A percentile compares a stretch with the other conserved stretches of the same genome.
Evolutionary conservation across 2,113 vertebrate species (phyloP).

Genomic region (Elgaria multicarinata): DNA sequence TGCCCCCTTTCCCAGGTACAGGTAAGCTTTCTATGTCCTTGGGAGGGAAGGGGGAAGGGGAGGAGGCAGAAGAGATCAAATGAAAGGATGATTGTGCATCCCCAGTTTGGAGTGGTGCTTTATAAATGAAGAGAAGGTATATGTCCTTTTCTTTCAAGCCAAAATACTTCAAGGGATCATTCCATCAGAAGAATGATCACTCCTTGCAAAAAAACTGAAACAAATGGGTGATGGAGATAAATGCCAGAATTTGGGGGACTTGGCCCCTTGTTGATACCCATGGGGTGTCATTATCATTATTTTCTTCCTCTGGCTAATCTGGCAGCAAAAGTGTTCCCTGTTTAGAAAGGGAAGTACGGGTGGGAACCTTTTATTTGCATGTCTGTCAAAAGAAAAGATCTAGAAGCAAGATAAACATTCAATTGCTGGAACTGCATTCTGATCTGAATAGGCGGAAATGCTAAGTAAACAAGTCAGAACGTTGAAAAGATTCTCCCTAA

Average conservation of each 20-base stretch:
- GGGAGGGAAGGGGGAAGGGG: not conserved
- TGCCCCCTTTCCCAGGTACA: not conserved
- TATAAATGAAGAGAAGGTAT: not conserved
- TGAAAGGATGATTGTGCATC: not conserved
- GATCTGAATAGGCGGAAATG: constrained; percentile 34
- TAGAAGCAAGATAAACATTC: constrained; percentile 25
- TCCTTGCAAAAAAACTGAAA: not conserved
- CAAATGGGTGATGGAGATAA: not conserved
- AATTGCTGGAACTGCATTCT: not conserved
- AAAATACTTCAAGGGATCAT: not conserved
- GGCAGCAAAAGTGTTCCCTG: not conserved
- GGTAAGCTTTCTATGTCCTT: not conserved
- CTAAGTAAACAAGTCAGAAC: not conserved
- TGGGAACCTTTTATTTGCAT: constrained; percentile 2
- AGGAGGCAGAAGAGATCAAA: not conserved
- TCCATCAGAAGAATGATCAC: not conserved
- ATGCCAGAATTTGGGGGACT: not conserved
- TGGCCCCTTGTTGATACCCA: not conserved
- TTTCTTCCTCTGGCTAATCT: not conserved
- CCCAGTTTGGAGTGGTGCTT: not conserved
- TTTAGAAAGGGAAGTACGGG: constrained; percentile 2
- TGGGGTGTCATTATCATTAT: not conserved
- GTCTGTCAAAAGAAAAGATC: not conserved
- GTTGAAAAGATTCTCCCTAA: not conserved
- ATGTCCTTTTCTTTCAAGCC: not conserved